Percentiles rank a stretch among this genome's conserved stretches.
Conservation (phyloP, 2,113 vertebrate species). For the Stercorarius parasiticus region DNA sequence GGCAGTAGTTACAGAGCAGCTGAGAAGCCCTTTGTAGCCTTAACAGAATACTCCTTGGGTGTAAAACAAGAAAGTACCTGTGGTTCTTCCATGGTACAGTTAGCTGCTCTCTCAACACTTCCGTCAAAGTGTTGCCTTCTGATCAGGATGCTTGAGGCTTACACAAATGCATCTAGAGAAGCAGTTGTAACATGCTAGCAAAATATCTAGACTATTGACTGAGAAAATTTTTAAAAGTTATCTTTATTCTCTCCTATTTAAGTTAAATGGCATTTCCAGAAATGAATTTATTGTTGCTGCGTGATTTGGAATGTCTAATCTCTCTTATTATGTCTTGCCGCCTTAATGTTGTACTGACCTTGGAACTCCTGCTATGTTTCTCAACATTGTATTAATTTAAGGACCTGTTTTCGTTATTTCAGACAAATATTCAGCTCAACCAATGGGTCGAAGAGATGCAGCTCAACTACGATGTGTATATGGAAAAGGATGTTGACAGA, state of each 20-base stretch:
- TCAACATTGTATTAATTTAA: constrained; percentile 25
- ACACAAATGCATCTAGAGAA: neutral
- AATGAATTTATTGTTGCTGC: neutral
- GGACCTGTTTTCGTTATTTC: constrained; percentile 50
- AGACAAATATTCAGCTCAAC: constrained; percentile 71
- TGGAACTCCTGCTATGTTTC: neutral
- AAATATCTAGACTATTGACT: neutral
- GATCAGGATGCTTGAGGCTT: neutral
- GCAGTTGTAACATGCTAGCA: neutral
- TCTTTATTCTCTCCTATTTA: neutral
- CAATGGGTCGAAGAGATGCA: constrained; percentile 87
- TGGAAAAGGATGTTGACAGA: constrained; percentile 79
- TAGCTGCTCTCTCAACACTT: neutral
- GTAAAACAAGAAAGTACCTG: neutral
- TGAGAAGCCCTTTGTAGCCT: neutral
- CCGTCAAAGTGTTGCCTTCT: neutral
- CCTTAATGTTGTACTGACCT: neutral
- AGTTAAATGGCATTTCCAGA: constrained; percentile 1
- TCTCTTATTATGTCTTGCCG: neutral
- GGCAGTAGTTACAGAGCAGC: neutral
- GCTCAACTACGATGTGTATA: constrained; percentile 76
- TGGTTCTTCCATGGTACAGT: neutral
- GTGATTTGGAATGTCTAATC: neutral
- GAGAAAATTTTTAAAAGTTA: neutral
- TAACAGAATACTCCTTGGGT: neutral